Evolutionary conservation across 2,113 vertebrate genomes (phyloP).

Genomic region (Ginglymostoma cirratum): DNA sequence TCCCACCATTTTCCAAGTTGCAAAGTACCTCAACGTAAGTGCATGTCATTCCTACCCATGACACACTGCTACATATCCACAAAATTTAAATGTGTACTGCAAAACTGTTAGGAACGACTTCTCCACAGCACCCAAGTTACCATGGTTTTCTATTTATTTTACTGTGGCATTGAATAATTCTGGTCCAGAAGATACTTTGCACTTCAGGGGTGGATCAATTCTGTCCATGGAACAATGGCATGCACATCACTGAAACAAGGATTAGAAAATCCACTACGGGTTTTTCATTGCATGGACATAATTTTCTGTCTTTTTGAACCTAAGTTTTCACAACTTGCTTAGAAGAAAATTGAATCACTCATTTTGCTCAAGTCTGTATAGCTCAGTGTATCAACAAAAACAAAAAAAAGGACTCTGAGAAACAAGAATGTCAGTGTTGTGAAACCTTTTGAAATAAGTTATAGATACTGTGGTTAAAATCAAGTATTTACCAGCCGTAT

Average conservation of each 20-base stretch:
- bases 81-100: not conserved
- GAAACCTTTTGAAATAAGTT: not conserved
- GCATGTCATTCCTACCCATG: not conserved
- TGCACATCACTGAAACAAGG: not conserved
- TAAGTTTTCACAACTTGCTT: not conserved
- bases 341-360: not conserved
- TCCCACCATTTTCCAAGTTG: not conserved
- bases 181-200: not conserved
- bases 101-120: not conserved
- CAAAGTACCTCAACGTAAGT: not conserved
- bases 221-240: not conserved
- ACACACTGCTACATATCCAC: not conserved
- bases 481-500: slow-evolving; percentile 30
- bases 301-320: not conserved
- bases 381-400: not conserved
- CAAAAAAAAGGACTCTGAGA: not conserved
- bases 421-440: not conserved
- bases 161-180: not conserved
- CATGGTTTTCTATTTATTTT: not conserved
- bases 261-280: not conserved
- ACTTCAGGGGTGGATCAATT: not conserved
- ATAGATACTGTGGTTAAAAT: slow-evolving; percentile 26
- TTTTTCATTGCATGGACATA: not conserved
- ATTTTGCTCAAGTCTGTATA: not conserved
- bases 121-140: not conserved